Evolutionary conservation across 2,888 invertebrate species (phyloP), one percentile per base, ranked within the genome.

Genomic region (Drosophila prostipennis): DNA sequence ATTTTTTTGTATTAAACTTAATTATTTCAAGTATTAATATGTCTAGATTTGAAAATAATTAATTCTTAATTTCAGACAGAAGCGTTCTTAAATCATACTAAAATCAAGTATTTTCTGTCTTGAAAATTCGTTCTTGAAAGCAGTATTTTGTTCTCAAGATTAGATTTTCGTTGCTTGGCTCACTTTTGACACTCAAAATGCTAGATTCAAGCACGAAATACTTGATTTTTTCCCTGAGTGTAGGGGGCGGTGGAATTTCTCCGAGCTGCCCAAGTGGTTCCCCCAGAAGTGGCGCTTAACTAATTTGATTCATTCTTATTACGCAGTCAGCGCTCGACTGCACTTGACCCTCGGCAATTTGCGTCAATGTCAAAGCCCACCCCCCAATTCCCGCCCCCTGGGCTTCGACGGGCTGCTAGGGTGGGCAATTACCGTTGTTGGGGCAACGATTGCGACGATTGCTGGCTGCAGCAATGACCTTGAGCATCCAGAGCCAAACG

Each of bases 291-390:
- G 55, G 60, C 63, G 52, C 61, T 53, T 58, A 65, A 72, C 76
- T 78, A 75, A 87, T 83, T 87, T 81, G 76, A 75, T 79, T 77
- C 86, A 74, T 60, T 74, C 63, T 71, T 71, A 74, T 74, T 54
- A 63, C 61, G 60, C 52, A 45, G 67, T 52, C 69, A 59, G 68
- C 51, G 60, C 71, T 76, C 61, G 58, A 64, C 70, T 70, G 72
- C 81, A 76, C 82, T 83, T 83, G 83, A 83, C 83, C 83, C 85
- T 85, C 85, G 65, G 59, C 83, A 74, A 76, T 74, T 87, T 87
- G 77, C 88, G 88, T 84, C 84, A 84, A 87, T 87, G 84, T 84
- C 88, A 80, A 76, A 69, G 86, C 49, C 61, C 70, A 76, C 19
- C 55, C 7, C 51, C 51, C 8, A 32, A 26, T 16, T 8, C 43